Evolutionary conservation across 2,888 invertebrate genomes (phyloP), one percentile per base, ranked within the genome.

Genomic region (Plusia festucae): DNA sequence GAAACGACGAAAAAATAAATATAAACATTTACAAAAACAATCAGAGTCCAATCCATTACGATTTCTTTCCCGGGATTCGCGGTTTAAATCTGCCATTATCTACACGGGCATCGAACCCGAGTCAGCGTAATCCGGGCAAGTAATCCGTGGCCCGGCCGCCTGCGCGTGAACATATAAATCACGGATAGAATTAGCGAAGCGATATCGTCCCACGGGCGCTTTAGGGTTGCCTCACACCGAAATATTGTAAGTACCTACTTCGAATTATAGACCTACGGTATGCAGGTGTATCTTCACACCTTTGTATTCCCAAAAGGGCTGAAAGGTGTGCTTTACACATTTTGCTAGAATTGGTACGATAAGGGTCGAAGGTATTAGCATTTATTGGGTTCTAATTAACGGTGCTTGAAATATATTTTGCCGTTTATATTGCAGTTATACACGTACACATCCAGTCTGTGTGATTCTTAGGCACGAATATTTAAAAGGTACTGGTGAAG

Each of bases 81-180:
- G 76, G 70, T 76, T 73, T 75, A 80, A 82, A 80, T 76, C 83
- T 73, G 58, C 69, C 74, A 80, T 81, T 83, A 82, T 83, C 79
- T 72, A 63, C 49, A 44, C 79, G 84, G 74, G 70, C 84, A 65
- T 82, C 82, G 83, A 82, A 81, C 83, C 73, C 79, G 66, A 60
- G 60, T 68, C 53, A 60, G 59, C 65, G 70, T 81, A 79, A 82
- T 79, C 77, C 77, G 58, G 57, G 65, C 59, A 34, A 64, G 79
- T 83, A 83, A 83, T 83, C 83, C 82, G 68, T 58, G 65, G 64
- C 59, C 34, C 27, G 63, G 55, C 65, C 73, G 68, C 70, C 71
- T 68, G 70, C 63, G 77, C 77, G 81, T 49, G 78, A 73, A 81
- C 81, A 59, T 74, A 82, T 83, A 82, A 82, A 82, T 82, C 82